phyloP scores from a whole-genome alignment of 2,113 vertebrate genomes.

The Nettapus auritus region DNA sequence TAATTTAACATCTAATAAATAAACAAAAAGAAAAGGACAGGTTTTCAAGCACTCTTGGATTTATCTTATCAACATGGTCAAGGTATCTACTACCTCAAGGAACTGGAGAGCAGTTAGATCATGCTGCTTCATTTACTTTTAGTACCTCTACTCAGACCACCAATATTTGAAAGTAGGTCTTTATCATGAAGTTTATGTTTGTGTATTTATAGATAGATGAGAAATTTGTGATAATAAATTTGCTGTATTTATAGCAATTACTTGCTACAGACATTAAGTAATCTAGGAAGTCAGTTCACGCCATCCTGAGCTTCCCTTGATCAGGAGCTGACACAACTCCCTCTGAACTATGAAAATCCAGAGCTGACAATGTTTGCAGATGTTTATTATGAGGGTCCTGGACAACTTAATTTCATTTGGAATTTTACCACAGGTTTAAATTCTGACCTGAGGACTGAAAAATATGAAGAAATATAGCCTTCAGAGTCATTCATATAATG shows the following conservation, averaged over 20 bases:
- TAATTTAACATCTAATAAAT: background rate
- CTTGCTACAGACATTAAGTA: background rate
- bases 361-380: background rate
- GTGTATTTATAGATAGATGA: background rate
- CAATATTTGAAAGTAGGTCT: background rate
- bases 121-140: background rate
- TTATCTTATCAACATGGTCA: fast-evolving
- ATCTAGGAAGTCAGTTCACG: background rate
- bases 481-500: background rate
- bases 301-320: background rate
- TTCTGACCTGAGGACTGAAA: background rate
- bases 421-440: background rate
- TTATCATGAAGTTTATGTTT: background rate
- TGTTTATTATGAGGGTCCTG: background rate
- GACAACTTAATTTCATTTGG: background rate
- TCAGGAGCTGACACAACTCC: background rate
- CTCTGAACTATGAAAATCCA: background rate
- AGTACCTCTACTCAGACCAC: background rate
- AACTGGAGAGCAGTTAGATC: background rate
- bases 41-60: background rate
- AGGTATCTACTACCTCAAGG: background rate
- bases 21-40: background rate
- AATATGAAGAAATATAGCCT: background rate
- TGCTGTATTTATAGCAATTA: background rate
- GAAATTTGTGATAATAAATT: background rate